Percentiles rank a stretch among this genome's conserved stretches.
Conservation (phyloP, 2,888 invertebrate species). For the Hydroisotoma schaefferi region DNA sequence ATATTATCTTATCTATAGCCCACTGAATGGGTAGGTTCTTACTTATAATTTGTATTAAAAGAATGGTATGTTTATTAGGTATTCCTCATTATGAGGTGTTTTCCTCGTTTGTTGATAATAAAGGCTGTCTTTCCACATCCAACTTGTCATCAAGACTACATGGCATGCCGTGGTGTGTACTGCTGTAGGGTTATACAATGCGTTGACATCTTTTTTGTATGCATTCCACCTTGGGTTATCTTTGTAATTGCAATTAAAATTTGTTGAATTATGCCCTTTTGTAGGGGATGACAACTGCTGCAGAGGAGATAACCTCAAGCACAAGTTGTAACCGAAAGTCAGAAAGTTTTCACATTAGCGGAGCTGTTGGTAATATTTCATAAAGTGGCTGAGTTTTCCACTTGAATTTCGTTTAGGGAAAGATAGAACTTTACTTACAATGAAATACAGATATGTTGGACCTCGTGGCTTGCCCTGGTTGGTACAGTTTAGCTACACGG, state of each 20-base stretch:
- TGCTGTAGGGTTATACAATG: too few species aligned
- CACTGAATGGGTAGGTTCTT: too few species aligned
- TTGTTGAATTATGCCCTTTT: slow-evolving; percentile 16
- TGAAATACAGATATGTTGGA: neutral
- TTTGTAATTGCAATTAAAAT: slow-evolving; percentile 21
- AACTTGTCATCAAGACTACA: too few species aligned
- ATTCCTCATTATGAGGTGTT: too few species aligned
- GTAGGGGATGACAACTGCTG: slow-evolving; percentile 11
- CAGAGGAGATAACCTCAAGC: slow-evolving; percentile 9
- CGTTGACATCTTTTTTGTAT: slow-evolving; percentile 1
- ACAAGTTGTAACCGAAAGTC: neutral
- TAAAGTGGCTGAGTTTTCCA: neutral
- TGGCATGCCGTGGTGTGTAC: neutral
- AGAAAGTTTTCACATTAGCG: slow-evolving; percentile 15
- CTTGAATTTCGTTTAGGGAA: too few species aligned
- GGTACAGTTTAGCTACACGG: too few species aligned
- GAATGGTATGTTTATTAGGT: too few species aligned
- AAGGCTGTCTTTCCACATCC: too few species aligned
- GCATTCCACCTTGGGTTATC: slow-evolving; percentile 12
- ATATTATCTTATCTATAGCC: too few species aligned
- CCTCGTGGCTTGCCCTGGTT: too few species aligned
- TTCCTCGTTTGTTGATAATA: too few species aligned
- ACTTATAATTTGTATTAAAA: too few species aligned
- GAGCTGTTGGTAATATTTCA: slow-evolving; percentile 4
- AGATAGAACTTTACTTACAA: neutral